Base-by-base conservation (phyloP, 2,113 vertebrate genomes). In the Sturnira hondurensis region DNA sequence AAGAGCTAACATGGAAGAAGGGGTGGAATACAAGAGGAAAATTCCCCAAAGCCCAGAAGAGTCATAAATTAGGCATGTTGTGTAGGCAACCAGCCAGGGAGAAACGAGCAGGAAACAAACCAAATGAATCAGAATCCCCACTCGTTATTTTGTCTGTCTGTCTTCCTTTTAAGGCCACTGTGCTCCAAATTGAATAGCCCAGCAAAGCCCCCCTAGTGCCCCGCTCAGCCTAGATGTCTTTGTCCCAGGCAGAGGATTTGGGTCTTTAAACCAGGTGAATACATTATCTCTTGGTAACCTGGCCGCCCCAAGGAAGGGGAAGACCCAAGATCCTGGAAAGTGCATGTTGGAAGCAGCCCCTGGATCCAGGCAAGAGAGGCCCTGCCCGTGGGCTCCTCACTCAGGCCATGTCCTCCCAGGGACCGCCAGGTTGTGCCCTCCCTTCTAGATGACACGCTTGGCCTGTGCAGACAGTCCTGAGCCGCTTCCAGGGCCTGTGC, bases 181-280 rank as follows among this genome's bases (percentile, higher is more conserved):
- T 1, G 31, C 31, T 61, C 67, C 26, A 43, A 74, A 50, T 68
- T 54, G 9, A 24, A 61, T 4, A 82, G 52, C 17, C 52, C 61
- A 73, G 63, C 20, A 90, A 68, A 84, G 36, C 50, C 71, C 56
- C 70, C 54, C 50, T 47, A 43, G 90, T 45, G 14, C 67, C 68
- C 68, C 24, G 19, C 77, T 78, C 76, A 14, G 22, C 20, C 63
- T 68, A 33, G 86, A 88, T 31, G 9, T 45, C 36, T 28, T 52
- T 80, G 70, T 73, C n/a, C 76, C 70, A 93, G 89, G 76, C 20
- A 82, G 41, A 92, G 50, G 89, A 84, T 94, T 84, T 94, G 36
- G 36, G 24, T 85, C 82, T 86, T 85, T 80, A 65, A 63, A 52
- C 63, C 65, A 65, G 68, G 24, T 54, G n/a, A 61, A 43, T 73